Evolutionary conservation across 2,888 invertebrate species (phyloP).

Genomic region (Dasypogon diadema): DNA sequence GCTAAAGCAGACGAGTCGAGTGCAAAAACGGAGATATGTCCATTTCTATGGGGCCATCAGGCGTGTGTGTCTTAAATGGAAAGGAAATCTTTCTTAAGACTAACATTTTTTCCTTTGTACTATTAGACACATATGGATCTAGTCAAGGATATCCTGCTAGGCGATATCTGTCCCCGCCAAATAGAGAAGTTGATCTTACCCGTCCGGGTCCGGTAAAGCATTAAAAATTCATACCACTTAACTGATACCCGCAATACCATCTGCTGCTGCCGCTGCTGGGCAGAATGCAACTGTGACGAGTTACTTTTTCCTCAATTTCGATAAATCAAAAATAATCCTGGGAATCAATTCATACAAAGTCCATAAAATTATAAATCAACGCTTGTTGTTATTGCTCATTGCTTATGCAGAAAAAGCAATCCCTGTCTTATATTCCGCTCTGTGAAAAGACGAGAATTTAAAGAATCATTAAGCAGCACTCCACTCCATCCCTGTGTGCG

Average conservation of each 20-base stretch:
- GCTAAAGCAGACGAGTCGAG: background rate
- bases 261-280: background rate
- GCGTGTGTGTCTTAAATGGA: background rate
- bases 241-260: background rate
- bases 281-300: background rate
- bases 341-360: background rate
- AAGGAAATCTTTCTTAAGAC: background rate
- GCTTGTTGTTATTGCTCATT: background rate
- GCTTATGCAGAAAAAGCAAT: background rate
- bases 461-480: constrained; percentile 7
- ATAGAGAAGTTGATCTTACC: background rate
- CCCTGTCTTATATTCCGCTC: background rate
- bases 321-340: background rate
- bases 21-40: background rate
- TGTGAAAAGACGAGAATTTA: constrained; percentile 13
- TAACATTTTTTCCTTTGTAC: background rate
- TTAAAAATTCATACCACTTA: background rate
- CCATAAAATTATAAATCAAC: background rate
- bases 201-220: constrained; percentile 3
- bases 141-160: background rate
- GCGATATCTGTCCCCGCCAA: background rate
- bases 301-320: background rate
- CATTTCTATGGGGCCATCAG: background rate
- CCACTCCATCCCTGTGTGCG: background rate
- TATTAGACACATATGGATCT: background rate